phyloP scores from a whole-genome alignment of 2,113 vertebrate genomes.

The Machaerirhynchus nigripectus region DNA sequence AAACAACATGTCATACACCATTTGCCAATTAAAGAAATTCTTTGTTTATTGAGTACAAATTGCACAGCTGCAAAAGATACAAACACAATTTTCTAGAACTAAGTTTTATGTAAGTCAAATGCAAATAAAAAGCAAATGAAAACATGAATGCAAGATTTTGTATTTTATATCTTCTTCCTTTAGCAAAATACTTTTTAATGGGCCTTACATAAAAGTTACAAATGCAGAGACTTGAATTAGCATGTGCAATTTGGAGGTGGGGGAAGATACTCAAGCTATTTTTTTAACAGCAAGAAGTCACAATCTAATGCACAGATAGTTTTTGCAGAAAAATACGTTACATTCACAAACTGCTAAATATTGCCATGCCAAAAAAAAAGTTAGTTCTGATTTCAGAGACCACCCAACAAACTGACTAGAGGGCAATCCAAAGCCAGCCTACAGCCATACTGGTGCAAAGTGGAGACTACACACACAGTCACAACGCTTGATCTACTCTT shows the following conservation, averaged over 20 bases:
- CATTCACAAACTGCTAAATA: neutral
- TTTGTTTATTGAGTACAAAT: neutral
- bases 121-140: neutral
- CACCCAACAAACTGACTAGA: neutral
- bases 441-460: neutral
- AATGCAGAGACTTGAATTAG: neutral
- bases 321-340: neutral
- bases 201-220: neutral
- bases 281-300: neutral
- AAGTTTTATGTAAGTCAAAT: neutral
- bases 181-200: neutral
- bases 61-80: neutral
- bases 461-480: neutral
- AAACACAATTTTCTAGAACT: neutral
- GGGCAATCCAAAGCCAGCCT: neutral
- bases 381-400: neutral
- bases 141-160: neutral
- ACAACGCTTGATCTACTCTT: neutral
- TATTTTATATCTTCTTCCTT: neutral
- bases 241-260: neutral
- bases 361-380: neutral
- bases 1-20: neutral
- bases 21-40: neutral
- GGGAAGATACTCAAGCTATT: neutral
- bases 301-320: neutral